Percentiles rank a stretch among this genome's conserved stretches.
Conservation (phyloP, 1,140 invertebrate species). For the Apolygus lucorum region DNA sequence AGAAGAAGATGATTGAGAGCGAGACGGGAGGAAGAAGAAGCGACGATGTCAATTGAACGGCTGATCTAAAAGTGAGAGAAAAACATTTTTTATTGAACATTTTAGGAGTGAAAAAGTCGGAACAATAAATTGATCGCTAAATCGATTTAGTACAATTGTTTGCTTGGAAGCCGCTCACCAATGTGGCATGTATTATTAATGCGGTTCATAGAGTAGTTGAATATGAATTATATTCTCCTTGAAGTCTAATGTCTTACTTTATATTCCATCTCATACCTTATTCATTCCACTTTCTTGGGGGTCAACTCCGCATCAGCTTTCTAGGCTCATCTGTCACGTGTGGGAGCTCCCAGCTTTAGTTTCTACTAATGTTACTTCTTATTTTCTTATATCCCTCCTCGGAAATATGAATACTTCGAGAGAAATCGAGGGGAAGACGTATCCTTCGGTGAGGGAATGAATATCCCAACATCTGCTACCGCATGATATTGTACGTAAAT, state of each 20-base stretch:
- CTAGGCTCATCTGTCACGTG: not conserved
- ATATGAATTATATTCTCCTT: constrained; percentile 8
- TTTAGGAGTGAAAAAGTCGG: too few relatives aligned
- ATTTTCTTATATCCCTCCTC: not conserved
- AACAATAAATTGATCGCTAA: too few relatives aligned
- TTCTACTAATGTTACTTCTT: constrained; percentile 1
- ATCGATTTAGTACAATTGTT: too few relatives aligned
- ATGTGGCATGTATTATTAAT: constrained; percentile 17
- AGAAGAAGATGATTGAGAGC: too few relatives aligned
- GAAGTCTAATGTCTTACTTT: constrained; percentile 20
- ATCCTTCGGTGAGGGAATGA: not conserved
- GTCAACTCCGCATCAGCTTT: constrained; percentile 16
- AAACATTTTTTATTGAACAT: too few relatives aligned
- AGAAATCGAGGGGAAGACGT: not conserved
- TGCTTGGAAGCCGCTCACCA: not conserved
- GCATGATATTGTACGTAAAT: too few relatives aligned
- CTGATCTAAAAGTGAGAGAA: too few relatives aligned
- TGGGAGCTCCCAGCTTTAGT: not conserved
- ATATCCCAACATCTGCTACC: too few relatives aligned
- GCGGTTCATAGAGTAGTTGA: constrained; percentile 9
- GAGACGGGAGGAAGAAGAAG: too few relatives aligned
- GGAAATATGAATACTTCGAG: not conserved
- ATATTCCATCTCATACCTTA: constrained; percentile 19
- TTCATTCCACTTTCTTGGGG: constrained; percentile 20
- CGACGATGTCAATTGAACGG: too few relatives aligned